Base-by-base conservation (phyloP, 2,888 invertebrate genomes). In the Acanthosepion esculentum region DNA sequence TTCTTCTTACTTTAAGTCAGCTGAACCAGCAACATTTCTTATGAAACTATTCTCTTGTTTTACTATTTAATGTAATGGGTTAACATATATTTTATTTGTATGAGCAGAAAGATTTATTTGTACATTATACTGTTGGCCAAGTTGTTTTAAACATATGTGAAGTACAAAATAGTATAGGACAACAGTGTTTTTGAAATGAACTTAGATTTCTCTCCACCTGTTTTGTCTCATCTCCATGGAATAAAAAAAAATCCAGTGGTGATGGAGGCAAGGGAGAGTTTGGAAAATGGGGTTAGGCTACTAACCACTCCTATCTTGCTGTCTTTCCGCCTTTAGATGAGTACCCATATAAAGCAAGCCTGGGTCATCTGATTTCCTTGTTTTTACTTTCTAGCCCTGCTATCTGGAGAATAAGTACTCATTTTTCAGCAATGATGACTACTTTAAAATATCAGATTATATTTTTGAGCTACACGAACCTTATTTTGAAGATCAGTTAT, bases 321-420 rank as follows among this genome's bases (percentile, higher is more conserved):
- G 1, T 12, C n/a, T n/a, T 78, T n/a, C 33, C 26, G n/a, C 78
- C 78, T 33, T 78, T 12, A 78, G 78, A n/a, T 7, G n/a, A 78
- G n/a, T 78, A n/a, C 2, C 1, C 12, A 6, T 8, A 78, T 18
- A n/a, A n/a, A n/a, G n/a, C n/a, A 78, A 23, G 4, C n/a, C n/a
- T 78, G 78, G 78, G 78, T 78, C 78, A 78, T 78, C n/a, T n/a
- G 33, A 78, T 33, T 78, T 78, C 78, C 78, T 78, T 78, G 78
- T n/a, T 78, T 78, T 78, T 33, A n/a, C n/a, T 23, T 78, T 33
- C n/a, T 33, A 18, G 15, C 78, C 0, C 12, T 78, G n/a, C n/a
- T 33, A 78, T 8, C 18, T n/a, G 10, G n/a, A n/a, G 33, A n/a
- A 33, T 78, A 12, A 78, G n/a, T n/a, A 18, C 6, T 78, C 15